These are phyloP conservation scores for Priocnemis perturbator DNA, from an alignment of 2,888 invertebrate genomes.

Conservation along the genomic window DNA sequence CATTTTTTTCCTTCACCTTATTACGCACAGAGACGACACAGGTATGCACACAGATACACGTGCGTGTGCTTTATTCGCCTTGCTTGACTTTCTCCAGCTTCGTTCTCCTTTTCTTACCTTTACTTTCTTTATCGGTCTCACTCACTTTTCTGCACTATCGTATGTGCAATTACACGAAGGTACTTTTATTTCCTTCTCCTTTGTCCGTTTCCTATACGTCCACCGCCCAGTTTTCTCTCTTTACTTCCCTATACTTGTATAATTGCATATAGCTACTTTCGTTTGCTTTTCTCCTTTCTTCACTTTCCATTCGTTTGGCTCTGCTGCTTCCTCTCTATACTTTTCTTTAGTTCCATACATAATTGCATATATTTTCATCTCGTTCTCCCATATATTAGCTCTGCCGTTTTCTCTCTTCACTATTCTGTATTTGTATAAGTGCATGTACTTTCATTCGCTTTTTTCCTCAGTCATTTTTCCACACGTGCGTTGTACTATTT, in stretches of 20 bases:
- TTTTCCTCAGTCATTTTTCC: slow-evolving; percentile 27
- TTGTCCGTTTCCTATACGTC: neutral
- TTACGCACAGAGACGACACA: neutral
- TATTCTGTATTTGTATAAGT: no score
- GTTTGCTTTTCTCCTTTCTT: slow-evolving; percentile 13
- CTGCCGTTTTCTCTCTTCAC: no score
- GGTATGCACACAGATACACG: neutral
- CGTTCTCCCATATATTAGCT: no score
- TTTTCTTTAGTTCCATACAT: slow-evolving; percentile 14
- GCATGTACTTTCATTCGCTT: no score
- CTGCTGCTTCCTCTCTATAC: slow-evolving; percentile 21
- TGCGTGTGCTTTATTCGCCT: neutral
- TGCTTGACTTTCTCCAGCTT: neutral
- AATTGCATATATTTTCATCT: no score
- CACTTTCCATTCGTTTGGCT: no score
- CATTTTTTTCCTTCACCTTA: neutral
- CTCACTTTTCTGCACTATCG: neutral
- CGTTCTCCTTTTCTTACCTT: neutral
- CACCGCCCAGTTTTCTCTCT: no score
- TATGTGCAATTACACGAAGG: neutral
- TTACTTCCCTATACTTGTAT: neutral
- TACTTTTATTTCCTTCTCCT: no score
- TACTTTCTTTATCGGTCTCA: neutral
- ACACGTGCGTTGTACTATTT: slow-evolving; percentile 25
- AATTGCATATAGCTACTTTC: neutral